Base-by-base conservation (phyloP, 2,888 invertebrate species). In the Melipona beecheii region DNA sequence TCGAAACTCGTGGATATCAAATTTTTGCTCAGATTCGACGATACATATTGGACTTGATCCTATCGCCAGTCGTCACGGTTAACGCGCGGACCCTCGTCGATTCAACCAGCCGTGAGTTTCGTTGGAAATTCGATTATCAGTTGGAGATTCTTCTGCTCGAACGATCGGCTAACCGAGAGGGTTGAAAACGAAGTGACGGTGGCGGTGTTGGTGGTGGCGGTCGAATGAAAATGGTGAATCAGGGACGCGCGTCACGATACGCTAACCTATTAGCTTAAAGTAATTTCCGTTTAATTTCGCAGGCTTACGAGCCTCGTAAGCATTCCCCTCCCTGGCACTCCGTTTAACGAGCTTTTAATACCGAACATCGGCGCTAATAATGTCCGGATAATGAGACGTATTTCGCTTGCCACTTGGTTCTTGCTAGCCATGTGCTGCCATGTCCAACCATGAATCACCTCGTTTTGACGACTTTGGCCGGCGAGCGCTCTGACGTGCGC, bases 261-360 rank as follows among this genome's bases (percentile, higher is more conserved):
- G 78, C 86, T 86, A 86, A 86, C 89, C 85, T 83, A 87, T 90
- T 90, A 87, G 86, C 90, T 86, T 89, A 90, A 88, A 90, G 85
- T 90, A 89, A 90, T 90, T 90, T 90, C 89, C 90, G 90, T 85
- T 90, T 90, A 89, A 90, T 90, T 90, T 90, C 87, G 74, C 62
- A 74, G 86, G 24, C 80, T 84, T 75, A 83, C 81, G 50, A 80
- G 50, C 54, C 31, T 43, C 17, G 66, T 50, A 21, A 64, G 52
- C 27, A 43, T n/a, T 58, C 58, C 54, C 54, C 52, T 68, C 31
- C 70, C n/a, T 56, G 21, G 27, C 49, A 50, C 58, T 70, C 43
- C 80, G 89, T 85, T 85, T 90, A 89, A 89, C 87, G 90, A 88
- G 86, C 82, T 83, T 89, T 88, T 87, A 86, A 87, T 83, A 76